Evolutionary conservation across 1,140 invertebrate species (phyloP).

Genomic region (Drosophila tsacasi): DNA sequence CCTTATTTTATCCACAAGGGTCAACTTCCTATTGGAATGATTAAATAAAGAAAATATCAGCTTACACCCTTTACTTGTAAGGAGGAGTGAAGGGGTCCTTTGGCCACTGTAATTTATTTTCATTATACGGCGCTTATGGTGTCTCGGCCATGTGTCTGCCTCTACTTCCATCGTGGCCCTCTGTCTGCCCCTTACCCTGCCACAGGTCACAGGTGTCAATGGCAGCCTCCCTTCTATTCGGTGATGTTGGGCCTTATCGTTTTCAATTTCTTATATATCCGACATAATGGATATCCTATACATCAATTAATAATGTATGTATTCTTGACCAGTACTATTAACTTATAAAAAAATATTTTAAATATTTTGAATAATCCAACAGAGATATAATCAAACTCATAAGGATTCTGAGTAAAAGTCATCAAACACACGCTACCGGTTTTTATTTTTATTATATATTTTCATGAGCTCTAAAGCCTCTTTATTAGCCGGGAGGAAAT

Average conservation of each 20-base stretch:
- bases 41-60: conserved; percentile 19
- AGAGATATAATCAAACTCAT: neutral
- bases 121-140: neutral
- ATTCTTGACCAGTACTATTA: neutral
- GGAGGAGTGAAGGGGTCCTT: neutral
- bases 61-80: conserved; percentile 6
- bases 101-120: neutral
- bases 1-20: neutral
- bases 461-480: conserved; percentile 35
- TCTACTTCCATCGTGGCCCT: neutral
- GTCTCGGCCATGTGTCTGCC: neutral
- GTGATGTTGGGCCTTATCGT: neutral
- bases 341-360: neutral
- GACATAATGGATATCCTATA: neutral
- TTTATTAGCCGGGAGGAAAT: conserved; percentile 39
- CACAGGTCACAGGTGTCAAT: neutral
- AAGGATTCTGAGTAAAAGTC: neutral
- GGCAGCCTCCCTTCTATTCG: neutral
- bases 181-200: neutral
- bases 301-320: too few species aligned
- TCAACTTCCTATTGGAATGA: conserved; percentile 16
- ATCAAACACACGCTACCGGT: neutral
- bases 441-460: conserved; percentile 26
- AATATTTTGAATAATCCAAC: neutral
- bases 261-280: neutral